Conservation (phyloP, 2,113 vertebrate species). For the Tricholaema leucomelas region DNA sequence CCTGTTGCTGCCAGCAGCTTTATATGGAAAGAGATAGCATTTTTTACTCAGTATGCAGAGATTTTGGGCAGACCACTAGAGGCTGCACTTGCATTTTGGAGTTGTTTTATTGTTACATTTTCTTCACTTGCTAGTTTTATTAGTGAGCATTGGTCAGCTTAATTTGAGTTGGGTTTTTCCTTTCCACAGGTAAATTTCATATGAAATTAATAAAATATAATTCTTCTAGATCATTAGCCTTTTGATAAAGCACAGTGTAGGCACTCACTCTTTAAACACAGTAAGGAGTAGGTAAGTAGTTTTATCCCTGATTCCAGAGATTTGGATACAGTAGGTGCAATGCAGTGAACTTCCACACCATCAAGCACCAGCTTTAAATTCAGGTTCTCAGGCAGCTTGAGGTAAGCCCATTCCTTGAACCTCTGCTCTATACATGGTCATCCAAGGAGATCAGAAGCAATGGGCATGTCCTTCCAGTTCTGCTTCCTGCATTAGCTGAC, state of each 20-base stretch:
- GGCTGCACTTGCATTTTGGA: constrained; percentile 39
- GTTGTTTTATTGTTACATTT: neutral
- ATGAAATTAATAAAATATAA: neutral
- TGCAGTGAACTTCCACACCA: neutral
- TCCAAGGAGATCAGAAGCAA: neutral
- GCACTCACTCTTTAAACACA: neutral
- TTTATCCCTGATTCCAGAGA: neutral
- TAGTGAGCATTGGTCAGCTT: neutral
- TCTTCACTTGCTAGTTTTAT: neutral
- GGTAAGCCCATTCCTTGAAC: neutral
- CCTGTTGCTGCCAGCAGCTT: neutral
- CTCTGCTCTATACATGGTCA: neutral
- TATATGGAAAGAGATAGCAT: too few species aligned
- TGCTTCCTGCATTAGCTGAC: neutral
- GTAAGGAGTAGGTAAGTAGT: neutral
- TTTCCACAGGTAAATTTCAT: neutral
- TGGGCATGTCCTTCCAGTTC: neutral
- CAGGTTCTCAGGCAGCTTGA: neutral
- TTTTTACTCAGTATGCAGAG: neutral
- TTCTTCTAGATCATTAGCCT: neutral
- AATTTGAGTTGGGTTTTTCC: neutral
- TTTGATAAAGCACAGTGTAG: neutral
- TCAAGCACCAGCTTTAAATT: neutral
- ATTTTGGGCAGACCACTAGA: constrained; percentile 52
- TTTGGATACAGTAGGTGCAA: rapidly evolving